A percentile compares a stretch with the other conserved stretches of the same genome.
Conservation (phyloP, 2,113 vertebrate species). For the Bubo bubo region DNA sequence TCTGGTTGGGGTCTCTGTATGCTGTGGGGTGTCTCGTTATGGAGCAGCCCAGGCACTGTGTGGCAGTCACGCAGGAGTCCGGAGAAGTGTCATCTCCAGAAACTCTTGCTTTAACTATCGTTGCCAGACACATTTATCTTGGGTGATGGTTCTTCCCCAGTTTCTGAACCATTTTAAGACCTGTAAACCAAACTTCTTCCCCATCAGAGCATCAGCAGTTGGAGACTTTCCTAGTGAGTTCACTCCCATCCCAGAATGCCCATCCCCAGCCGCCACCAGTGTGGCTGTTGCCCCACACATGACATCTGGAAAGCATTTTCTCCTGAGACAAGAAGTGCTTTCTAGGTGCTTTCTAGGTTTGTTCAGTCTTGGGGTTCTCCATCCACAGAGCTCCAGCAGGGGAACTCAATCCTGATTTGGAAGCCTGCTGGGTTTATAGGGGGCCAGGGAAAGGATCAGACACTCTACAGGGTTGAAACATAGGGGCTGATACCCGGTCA, state of each 20-base stretch:
- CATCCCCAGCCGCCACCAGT: background rate
- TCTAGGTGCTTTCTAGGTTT: background rate
- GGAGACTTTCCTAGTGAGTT: background rate
- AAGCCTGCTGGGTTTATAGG: background rate
- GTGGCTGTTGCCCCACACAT: background rate
- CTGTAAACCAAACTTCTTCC: background rate
- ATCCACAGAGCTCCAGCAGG: background rate
- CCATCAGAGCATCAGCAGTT: background rate
- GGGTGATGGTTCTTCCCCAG: background rate
- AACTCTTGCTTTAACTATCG: background rate
- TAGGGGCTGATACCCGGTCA: rapidly evolving
- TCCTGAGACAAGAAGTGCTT: background rate
- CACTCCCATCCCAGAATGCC: background rate
- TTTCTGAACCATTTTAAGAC: background rate
- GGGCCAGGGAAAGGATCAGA: background rate
- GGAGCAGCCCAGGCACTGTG: background rate
- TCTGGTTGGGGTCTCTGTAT: background rate
- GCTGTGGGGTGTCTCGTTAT: background rate
- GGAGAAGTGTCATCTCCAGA: background rate
- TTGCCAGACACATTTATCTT: background rate
- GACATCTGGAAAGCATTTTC: background rate
- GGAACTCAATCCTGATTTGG: background rate
- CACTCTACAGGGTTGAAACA: background rate
- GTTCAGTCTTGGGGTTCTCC: background rate
- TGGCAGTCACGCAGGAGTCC: background rate